Conservation (phyloP, 35 echinoderm and acorn worm species). For the Hemicentrotus pulcherrimus region DNA sequence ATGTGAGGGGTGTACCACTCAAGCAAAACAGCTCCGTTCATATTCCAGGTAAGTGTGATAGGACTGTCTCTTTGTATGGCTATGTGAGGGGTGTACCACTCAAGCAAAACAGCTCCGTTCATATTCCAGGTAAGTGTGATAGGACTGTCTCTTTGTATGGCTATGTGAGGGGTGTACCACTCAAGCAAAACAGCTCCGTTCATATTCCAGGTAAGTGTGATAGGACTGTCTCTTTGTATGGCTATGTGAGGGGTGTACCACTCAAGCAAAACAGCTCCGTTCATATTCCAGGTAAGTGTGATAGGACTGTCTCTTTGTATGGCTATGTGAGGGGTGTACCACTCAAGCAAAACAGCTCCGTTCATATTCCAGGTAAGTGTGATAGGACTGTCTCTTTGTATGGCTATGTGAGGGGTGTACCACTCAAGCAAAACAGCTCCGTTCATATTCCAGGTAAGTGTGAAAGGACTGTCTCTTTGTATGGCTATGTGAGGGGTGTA, state of each 20-base stretch:
- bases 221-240: conserved; percentile 82
- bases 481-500: conserved; percentile 92
- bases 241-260: conserved; percentile 91
- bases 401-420: conserved; percentile 92
- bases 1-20: conserved; percentile 88
- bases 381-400: conserved; percentile 86
- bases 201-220: conserved; percentile 98
- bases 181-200: conserved; percentile 75
- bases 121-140: conserved; percentile 97
- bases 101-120: conserved; percentile 74
- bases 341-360: conserved; percentile 69
- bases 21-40: conserved; percentile 79
- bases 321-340: conserved; percentile 94
- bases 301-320: conserved; percentile 83
- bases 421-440: conserved; percentile 73
- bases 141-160: conserved; percentile 86
- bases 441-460: conserved; percentile 96
- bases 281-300: conserved; percentile 96
- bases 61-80: conserved; percentile 85
- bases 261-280: conserved; percentile 75
- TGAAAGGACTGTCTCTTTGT: conserved; percentile 83
- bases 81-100: conserved; percentile 92
- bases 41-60: conserved; percentile 94
- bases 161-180: conserved; percentile 87
- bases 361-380: conserved; percentile 97